phyloP scores from a whole-genome alignment of 2,888 invertebrate species.

The Eristalinus sepulchralis region DNA sequence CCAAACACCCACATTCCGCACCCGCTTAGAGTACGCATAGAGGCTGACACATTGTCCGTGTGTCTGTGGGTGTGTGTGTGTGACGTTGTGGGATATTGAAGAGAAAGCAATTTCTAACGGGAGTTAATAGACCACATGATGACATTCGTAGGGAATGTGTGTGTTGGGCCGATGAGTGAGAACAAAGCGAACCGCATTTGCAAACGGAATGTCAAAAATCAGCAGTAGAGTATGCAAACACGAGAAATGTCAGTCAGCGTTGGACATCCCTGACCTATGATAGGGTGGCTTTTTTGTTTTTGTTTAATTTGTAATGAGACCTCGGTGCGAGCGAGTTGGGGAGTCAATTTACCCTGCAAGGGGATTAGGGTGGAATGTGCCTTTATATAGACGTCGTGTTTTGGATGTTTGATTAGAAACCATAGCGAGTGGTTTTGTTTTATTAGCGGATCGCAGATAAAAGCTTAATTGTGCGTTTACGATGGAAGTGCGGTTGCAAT shows the following conservation, averaged over 20 bases:
- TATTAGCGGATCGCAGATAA: no score
- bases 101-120: slow-evolving; percentile 10
- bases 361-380: background rate
- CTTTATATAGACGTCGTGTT: no score
- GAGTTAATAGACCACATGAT: background rate
- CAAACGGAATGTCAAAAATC: background rate
- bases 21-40: background rate
- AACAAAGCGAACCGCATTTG: background rate
- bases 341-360: background rate
- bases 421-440: no score
- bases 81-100: slow-evolving; percentile 18
- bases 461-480: no score
- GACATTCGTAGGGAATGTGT: background rate
- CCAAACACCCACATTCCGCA: background rate
- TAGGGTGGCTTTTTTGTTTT: background rate
- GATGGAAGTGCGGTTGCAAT: no score
- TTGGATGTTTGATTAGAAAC: no score
- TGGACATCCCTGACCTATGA: background rate
- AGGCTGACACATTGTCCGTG: background rate
- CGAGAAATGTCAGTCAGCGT: background rate
- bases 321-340: background rate
- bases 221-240: background rate
- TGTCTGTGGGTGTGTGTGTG: background rate
- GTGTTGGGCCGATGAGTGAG: background rate
- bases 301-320: background rate